Evolutionary conservation across 2,797 vertebrate species (phyloP), one percentile per base, ranked within the genome.

Genomic region (Coregonus sp.): DNA sequence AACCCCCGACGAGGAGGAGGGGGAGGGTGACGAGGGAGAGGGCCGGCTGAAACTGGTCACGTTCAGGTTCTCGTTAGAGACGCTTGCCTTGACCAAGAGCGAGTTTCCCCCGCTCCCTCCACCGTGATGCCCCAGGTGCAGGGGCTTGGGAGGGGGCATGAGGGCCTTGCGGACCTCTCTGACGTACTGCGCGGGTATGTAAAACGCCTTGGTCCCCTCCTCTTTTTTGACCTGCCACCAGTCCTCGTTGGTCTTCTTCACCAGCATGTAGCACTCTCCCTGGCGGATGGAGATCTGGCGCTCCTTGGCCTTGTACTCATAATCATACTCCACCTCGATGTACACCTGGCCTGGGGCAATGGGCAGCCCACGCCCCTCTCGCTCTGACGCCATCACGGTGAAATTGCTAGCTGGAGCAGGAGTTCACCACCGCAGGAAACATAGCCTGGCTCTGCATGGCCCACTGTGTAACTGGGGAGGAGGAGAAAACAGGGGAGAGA

Each of bases 141-240:
- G 78, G 40, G 94, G 96, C 77, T 97, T 98, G 69, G 94, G 90
- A 0, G 97, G 97, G 0, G 97, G 97, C 95, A 98, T 94, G 40
- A 99, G 92, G 0, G 98, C 97, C 88, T 95, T 95, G 2, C 96
- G 95, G 52, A 99, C 95, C 90, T 98, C 97, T 82, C 92, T 95
- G 65, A 99, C 98, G 1, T 99, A 99, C 87, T 99, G 97, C 0
- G 97, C 98, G 0, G 98, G 98, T 82, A 99, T 96, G 1, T 99
- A 99, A 82, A 99, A 97, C 0, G 97, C 94, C 88, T 97, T 97
- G 0, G 94, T 90, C 78, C 91, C 95, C 78, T 97, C 96, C 0
- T 99, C 96, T 82, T 89, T 94, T 81, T 91, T 95, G 82, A 99
- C 98, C 87, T 99, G 98, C 98, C 98, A 99, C 98, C 98, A 99